Evolutionary conservation across 2,888 invertebrate genomes (phyloP).

Genomic region (Latheticus oryzae): DNA sequence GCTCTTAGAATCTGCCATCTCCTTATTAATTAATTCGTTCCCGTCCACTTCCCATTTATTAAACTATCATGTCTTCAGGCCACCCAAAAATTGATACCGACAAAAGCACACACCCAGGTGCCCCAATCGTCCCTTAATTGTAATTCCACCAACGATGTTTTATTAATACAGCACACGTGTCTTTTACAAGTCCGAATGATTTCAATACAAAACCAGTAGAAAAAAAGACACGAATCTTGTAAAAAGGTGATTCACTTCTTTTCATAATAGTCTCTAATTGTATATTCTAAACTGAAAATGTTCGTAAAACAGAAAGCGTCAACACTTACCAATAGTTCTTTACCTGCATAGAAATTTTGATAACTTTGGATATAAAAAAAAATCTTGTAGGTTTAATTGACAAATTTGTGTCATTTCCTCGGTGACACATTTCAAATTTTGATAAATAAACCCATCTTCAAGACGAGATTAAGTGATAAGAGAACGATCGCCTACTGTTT

Average conservation of each 20-base stretch:
- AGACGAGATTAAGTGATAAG: slow-evolving; percentile 32
- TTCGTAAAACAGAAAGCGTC: too few relatives aligned
- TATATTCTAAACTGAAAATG: slow-evolving; percentile 41
- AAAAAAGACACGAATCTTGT: slow-evolving; percentile 48
- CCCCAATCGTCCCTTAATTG: slow-evolving; percentile 9
- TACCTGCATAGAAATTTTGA: too few relatives aligned
- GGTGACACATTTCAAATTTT: slow-evolving; percentile 36
- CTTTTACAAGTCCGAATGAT: slow-evolving; percentile 15
- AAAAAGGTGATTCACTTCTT: slow-evolving; percentile 56
- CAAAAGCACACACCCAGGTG: slow-evolving; percentile 26
- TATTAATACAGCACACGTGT: slow-evolving; percentile 36
- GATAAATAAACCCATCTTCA: slow-evolving; percentile 33
- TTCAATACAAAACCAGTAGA: slow-evolving; percentile 34
- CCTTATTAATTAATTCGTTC: neutral
- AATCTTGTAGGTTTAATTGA: slow-evolving; percentile 25
- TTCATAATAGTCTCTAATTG: slow-evolving; percentile 43
- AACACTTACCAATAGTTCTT: slow-evolving; percentile 11
- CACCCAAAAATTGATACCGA: neutral
- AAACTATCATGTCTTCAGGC: slow-evolving; percentile 13
- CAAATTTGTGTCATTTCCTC: slow-evolving; percentile 30
- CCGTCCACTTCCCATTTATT: slow-evolving; percentile 2
- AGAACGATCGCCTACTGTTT: slow-evolving; percentile 51
- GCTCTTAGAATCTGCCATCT: too few relatives aligned
- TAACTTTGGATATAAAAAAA: slow-evolving; percentile 30
- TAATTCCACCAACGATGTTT: slow-evolving; percentile 20